A percentile compares a stretch with the other conserved stretches of the same genome.
Conservation (phyloP, 2,888 invertebrate species). For the Gari tellinella region DNA sequence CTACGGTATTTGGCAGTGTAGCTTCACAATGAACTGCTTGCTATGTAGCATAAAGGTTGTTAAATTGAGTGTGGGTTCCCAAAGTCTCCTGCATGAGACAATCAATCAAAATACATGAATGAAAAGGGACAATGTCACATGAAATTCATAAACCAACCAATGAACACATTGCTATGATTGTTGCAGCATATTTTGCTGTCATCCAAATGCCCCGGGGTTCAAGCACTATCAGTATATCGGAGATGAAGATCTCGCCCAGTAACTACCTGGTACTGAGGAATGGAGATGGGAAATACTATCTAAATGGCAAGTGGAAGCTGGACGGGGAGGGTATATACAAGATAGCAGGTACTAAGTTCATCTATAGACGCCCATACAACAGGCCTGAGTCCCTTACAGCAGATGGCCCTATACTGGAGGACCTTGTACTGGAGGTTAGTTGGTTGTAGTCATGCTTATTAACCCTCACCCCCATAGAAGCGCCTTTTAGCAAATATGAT, state of each 20-base stretch:
- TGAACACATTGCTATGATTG: too few species aligned
- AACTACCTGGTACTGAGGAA: conserved; percentile 96
- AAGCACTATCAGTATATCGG: conserved; percentile 93
- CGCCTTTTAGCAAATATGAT: too few species aligned
- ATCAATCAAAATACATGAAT: too few species aligned
- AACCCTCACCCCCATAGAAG: neutral
- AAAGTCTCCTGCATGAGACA: too few species aligned
- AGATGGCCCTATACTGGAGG: conserved; percentile 95
- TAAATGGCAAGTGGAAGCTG: conserved; percentile 98
- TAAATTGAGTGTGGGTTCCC: too few species aligned
- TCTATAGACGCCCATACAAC: conserved; percentile 89
- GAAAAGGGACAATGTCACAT: too few species aligned
- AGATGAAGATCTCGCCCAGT: conserved; percentile 92
- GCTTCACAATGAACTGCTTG: too few species aligned
- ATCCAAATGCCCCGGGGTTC: conserved; percentile 95
- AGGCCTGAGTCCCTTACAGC: conserved; percentile 92
- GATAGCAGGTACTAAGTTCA: conserved; percentile 94
- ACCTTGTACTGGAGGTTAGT: conserved; percentile 91
- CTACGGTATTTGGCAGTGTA: too few species aligned
- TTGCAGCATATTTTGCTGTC: conserved; percentile 95
- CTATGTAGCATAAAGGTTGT: too few species aligned
- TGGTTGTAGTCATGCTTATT: too few species aligned
- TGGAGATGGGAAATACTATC: conserved; percentile 92
- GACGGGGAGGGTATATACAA: conserved; percentile 92
- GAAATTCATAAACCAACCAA: too few species aligned